Conservation (phyloP, 2,113 vertebrate genomes). For the Alligator sinensis region DNA sequence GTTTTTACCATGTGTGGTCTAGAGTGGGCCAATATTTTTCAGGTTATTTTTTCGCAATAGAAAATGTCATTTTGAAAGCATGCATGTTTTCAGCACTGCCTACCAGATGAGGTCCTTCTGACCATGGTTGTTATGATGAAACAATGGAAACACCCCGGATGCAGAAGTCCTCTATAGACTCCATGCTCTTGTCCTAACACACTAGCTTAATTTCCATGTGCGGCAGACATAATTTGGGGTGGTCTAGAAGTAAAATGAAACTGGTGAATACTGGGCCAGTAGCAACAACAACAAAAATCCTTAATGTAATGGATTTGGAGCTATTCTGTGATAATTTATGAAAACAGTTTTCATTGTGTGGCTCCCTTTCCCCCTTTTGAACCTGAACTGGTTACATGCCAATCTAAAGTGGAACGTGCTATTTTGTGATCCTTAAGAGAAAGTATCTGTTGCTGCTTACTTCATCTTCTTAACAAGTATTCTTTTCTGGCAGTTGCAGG, state of each 20-base stretch:
- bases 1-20: not conserved
- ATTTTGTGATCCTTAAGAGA: not conserved
- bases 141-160: not conserved
- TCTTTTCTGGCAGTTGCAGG: not conserved
- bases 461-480: not conserved
- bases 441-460: not conserved
- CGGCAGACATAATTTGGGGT: not conserved
- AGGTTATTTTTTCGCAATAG: not conserved
- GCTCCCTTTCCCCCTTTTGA: not conserved
- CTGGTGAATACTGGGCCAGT: not conserved
- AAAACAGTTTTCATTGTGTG: not conserved
- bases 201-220: not conserved
- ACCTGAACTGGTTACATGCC: not conserved
- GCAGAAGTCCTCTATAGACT: not conserved
- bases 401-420: not conserved
- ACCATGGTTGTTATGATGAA: not conserved
- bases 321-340: not conserved
- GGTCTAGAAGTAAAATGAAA: no score
- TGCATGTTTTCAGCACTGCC: not conserved
- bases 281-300: not conserved
- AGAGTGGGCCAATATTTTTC: not conserved
- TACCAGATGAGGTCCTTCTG: not conserved
- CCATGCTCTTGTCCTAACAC: not conserved
- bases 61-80: not conserved
- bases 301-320: not conserved